Percentiles rank a stretch among this genome's conserved stretches.
Evolutionary conservation across 2,888 invertebrate species (phyloP).

Genomic region (Megastigmus dorsalis): DNA sequence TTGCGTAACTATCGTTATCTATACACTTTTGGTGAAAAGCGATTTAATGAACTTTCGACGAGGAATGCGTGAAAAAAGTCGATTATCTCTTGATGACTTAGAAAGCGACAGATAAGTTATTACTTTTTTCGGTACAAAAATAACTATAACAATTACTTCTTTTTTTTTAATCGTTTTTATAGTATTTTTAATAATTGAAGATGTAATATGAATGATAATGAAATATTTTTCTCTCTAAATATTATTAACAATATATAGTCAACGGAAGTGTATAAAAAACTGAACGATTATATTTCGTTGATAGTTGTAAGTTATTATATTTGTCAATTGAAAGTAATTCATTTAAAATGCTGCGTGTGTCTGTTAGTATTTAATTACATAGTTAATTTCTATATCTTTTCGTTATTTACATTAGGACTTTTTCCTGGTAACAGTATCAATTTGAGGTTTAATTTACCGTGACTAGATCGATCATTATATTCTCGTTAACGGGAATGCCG

Average conservation of each 20-base stretch:
- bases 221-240: not conserved
- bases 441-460: not conserved
- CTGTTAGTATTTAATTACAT: not conserved
- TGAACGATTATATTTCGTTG: not conserved
- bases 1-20: too few relatives aligned
- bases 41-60: not conserved
- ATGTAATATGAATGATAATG: not conserved
- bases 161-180: not conserved
- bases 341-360: not conserved
- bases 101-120: constrained; percentile 20
- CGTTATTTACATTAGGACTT: constrained; percentile 30
- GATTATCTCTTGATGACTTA: too few relatives aligned
- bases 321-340: not conserved
- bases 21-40: too few relatives aligned
- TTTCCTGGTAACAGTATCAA: constrained; percentile 9
- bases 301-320: not conserved
- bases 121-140: constrained; percentile 38
- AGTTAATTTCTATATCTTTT: constrained; percentile 1
- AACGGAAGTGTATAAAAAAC: not conserved
- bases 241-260: not conserved
- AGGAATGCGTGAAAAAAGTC: too few relatives aligned
- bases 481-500: constrained; percentile 8
- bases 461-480: constrained; percentile 15
- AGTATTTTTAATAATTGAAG: not conserved
- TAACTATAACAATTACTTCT: constrained; percentile 16